These are phyloP conservation scores for Panopea generosa DNA, from an alignment of 2,888 invertebrate species.

Conservation along the genomic window DNA sequence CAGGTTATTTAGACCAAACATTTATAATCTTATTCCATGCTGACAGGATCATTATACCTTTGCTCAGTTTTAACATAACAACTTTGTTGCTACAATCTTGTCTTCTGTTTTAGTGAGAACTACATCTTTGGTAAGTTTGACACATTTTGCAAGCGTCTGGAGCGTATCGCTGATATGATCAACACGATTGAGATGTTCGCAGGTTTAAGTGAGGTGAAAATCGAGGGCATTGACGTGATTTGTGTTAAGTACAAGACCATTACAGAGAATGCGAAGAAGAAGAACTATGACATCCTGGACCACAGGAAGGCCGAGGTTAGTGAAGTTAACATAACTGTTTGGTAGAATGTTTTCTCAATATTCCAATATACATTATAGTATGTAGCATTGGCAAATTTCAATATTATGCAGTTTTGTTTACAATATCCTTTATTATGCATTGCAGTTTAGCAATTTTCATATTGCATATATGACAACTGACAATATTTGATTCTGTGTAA, in stretches of 20 bases:
- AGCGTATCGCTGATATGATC: slow-evolving; percentile 95
- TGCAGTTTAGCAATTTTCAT: too few species aligned
- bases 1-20: too few species aligned
- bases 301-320: slow-evolving; percentile 93
- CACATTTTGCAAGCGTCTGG: slow-evolving; percentile 94
- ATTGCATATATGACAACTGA: too few species aligned
- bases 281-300: slow-evolving; percentile 96
- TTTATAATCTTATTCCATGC: too few species aligned
- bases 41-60: too few species aligned
- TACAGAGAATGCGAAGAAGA: slow-evolving; percentile 92
- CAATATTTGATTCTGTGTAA: too few species aligned
- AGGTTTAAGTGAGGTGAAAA: slow-evolving; percentile 90
- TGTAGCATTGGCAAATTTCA: too few species aligned
- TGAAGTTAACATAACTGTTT: too few species aligned
- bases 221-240: slow-evolving; percentile 87
- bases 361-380: too few species aligned
- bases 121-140: slow-evolving; percentile 99
- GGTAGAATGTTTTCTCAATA: background rate
- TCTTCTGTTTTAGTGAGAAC: slow-evolving; percentile 90
- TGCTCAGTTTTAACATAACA: too few species aligned
- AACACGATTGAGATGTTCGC: slow-evolving; percentile 94
- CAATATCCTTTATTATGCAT: too few species aligned
- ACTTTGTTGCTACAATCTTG: background rate
- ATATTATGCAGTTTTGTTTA: too few species aligned
- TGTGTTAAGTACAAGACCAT: slow-evolving; percentile 93